phyloP scores from a whole-genome alignment of 1,140 invertebrate species.

The Nasonia giraulti region DNA sequence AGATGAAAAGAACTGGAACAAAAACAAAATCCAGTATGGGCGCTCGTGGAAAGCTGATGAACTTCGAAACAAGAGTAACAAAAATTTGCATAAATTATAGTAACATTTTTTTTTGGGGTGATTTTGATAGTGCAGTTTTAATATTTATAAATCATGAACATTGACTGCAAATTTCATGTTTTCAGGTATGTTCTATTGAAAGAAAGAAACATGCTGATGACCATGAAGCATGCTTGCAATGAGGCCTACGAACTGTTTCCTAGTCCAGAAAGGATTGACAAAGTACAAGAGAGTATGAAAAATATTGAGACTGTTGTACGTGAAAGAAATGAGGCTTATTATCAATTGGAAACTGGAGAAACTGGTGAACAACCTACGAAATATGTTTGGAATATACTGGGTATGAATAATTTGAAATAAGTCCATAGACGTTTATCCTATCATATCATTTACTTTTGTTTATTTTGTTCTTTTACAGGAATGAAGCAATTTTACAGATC shows the following conservation, averaged over 20 bases:
- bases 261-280: conserved; percentile 95
- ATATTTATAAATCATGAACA: background rate
- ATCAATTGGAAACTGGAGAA: conserved; percentile 91
- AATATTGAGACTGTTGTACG: conserved; percentile 94
- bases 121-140: background rate
- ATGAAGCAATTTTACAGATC: conserved; percentile 66
- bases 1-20: conserved; percentile 88
- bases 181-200: conserved; percentile 93
- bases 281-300: conserved; percentile 96
- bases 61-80: conserved; percentile 94
- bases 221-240: conserved; percentile 93
- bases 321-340: conserved; percentile 94
- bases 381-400: conserved; percentile 77
- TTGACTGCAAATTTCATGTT: background rate
- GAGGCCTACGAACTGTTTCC: conserved; percentile 85
- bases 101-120: conserved; percentile 68
- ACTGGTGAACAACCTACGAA: conserved; percentile 84
- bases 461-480: conserved; percentile 59
- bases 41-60: conserved; percentile 94
- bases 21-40: conserved; percentile 86
- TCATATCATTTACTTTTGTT: conserved; percentile 57
- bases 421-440: conserved; percentile 52
- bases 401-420: conserved; percentile 64
- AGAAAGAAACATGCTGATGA: conserved; percentile 97
- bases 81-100: conserved; percentile 98